Evolutionary conservation across 2,113 vertebrate genomes (phyloP), one percentile per base, ranked within the genome.

Genomic region (Marmota monax): DNA sequence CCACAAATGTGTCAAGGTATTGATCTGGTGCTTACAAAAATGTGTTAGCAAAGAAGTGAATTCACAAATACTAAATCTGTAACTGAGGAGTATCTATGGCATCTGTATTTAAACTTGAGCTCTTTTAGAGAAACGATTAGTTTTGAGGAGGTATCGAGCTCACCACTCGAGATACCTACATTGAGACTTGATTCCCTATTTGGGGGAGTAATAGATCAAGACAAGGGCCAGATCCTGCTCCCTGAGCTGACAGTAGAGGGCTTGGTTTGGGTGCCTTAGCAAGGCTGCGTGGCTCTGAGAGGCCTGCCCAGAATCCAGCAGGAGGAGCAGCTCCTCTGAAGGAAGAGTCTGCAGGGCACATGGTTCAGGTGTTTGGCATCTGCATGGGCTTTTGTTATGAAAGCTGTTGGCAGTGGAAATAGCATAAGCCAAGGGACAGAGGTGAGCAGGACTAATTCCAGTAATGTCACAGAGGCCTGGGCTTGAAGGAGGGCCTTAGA

Each of bases 341-440:
- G 45, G 7, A 74, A 88, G 69, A 73, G 9, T 32, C 4, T 2
- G 3, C 11, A 4, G 42, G 27, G 13, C 34, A 34, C 14, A 4
- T 3, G 5, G 67, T 20, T 5, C 32, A 23, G n/a, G 13, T 12
- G 0, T 2, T 25, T n/a, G 2, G 16, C 11, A 69, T 63, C 22
- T 42, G 13, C 2, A 11, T 39, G 51, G 80, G 18, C 23, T 76
- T 69, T 56, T 42, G 63, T 17, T 22, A 13, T n/a, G 42, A 23
- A 34, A 5, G 10, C 3, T 29, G 1, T 17, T 20, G 29, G 32
- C 18, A 37, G 73, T 5, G 10, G 56, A 23, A 67, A 18, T 1
- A 2, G 20, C 11, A 23, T 16, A 13, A 25, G 4, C n/a, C 58
- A 29, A 67, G 16, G 10, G 17, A 65, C 29, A 34, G 67, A 69